Base-by-base conservation (phyloP, 2,113 vertebrate genomes). In the Upupa epops region DNA sequence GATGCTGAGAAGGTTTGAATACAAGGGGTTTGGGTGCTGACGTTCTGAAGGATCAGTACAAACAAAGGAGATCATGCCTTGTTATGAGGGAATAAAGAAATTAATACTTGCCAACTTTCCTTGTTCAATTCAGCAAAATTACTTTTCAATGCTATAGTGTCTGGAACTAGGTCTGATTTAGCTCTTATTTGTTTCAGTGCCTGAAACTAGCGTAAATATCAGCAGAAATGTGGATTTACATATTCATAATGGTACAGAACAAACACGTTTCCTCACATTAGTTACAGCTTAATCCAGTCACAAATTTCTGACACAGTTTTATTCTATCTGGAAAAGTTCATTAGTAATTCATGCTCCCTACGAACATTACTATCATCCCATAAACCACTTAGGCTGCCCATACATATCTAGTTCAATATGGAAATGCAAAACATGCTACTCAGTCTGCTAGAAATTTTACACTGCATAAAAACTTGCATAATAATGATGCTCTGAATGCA, bases 81-180 rank as follows among this genome's bases (percentile, higher is more conserved):
- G 94, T 97, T 97, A 97, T 97, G 93, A 94, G 91, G 90, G 96
- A 93, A 94, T 89, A 95, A 93, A 90, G 52, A 95, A 95, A 96
- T 83, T 63, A 97, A 97, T 98, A 99, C 98, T 99, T 98, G 98
- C 98, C 98, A 96, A 97, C 96, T 98, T 97, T 97, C 98, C 93
- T 96, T 95, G 96, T 96, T 97, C 74, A 96, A 96, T 95, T 96
- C 97, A 96, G 94, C 91, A 95, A 94, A 96, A 92, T 96, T 97
- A 92, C 49, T 96, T 96, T 97, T 95, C 95, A 95, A 89, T 95
- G 93, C 65, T 96, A 96, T 24, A 88, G 68, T 92, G 95, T 96
- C 94, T 96, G 86, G 89, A 95, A 97, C 96, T 95, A 96, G 95
- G 94, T 92, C 94, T 95, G 90, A 77, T 86, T 93, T 89, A 96